These are phyloP conservation scores for Uria lomvia DNA, from an alignment of 2,113 vertebrate species.

Conservation along the genomic window DNA sequence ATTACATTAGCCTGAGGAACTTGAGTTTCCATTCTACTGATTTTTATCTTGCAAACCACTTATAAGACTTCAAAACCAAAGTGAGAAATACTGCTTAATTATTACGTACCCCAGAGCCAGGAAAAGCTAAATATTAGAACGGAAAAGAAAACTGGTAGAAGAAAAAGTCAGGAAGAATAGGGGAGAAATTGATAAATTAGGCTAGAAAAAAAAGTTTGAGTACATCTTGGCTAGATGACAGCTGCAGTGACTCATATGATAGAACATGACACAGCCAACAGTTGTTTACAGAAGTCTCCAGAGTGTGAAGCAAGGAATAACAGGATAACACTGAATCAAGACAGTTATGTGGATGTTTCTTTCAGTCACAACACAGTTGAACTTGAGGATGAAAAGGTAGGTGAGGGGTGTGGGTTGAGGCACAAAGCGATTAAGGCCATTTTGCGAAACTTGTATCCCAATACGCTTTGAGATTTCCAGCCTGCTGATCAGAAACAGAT, in stretches of 20 bases:
- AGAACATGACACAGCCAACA: not conserved
- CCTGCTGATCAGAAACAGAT: not conserved
- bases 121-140: not conserved
- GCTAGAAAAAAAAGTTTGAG: not conserved
- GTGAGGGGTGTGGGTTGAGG: not conserved
- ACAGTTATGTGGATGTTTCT: not conserved
- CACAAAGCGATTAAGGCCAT: not conserved
- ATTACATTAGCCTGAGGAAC: not conserved
- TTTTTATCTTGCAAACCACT: not conserved
- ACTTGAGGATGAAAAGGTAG: not conserved
- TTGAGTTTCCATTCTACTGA: not conserved
- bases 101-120: not conserved
- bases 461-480: not conserved
- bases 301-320: not conserved
- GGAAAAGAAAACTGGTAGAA: not conserved
- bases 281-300: not conserved
- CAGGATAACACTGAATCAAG: not conserved
- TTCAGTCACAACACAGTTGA: not conserved
- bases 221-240: not conserved
- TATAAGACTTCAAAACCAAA: not conserved
- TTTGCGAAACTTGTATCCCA: not conserved
- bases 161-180: not conserved
- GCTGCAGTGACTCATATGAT: not conserved
- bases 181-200: not conserved
- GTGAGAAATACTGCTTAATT: not conserved